phyloP scores from a whole-genome alignment of 2,113 vertebrate genomes.

The Hippocampus barbouri region DNA sequence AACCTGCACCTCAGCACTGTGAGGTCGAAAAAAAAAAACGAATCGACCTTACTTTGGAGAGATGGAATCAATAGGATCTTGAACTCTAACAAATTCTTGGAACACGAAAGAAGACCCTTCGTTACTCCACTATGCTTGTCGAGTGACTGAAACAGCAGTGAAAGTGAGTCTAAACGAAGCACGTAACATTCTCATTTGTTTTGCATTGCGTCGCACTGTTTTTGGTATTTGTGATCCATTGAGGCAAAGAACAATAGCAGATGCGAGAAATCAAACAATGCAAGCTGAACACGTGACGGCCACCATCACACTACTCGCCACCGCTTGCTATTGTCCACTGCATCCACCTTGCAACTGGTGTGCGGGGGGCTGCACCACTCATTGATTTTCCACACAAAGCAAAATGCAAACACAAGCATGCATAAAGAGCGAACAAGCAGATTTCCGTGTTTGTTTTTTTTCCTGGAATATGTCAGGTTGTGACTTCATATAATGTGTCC shows the following conservation, averaged over 20 bases:
- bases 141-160: not conserved
- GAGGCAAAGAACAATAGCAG: constrained; percentile 47
- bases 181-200: constrained; percentile 7
- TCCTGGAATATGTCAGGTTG: no score
- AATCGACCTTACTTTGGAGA: not conserved
- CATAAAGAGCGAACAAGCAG: constrained; percentile 19
- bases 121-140: not conserved
- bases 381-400: constrained; percentile 53
- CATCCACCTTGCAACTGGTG: constrained; percentile 51
- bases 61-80: not conserved
- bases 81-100: not conserved
- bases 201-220: constrained; percentile 27
- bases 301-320: constrained; percentile 39
- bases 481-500: not conserved
- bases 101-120: no score
- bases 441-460: no score
- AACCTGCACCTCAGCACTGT: no score
- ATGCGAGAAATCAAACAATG: constrained; percentile 63
- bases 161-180: constrained; percentile 7
- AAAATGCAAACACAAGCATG: constrained; percentile 41
- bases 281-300: constrained; percentile 39
- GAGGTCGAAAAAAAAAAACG: no score
- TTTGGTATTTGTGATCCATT: constrained; percentile 40
- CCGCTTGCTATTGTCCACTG: constrained; percentile 54
- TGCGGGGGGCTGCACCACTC: constrained; percentile 29